These are phyloP conservation scores for Brachionus rubens DNA, from an alignment of 1,140 invertebrate genomes.

Conservation along the genomic window DNA sequence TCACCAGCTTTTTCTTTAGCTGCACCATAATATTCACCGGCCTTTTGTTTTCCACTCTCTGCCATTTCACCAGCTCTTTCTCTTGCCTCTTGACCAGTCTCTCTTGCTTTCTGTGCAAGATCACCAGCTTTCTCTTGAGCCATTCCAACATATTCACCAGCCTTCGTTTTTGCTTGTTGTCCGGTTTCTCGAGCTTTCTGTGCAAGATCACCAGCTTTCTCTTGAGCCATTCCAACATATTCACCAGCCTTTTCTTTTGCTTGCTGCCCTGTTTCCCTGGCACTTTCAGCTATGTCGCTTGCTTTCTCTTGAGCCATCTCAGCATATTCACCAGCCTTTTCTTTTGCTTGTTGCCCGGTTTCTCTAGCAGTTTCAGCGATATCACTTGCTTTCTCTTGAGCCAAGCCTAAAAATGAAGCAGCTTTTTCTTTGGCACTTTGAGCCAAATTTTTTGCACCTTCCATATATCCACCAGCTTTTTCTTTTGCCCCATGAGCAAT, in stretches of 20 bases:
- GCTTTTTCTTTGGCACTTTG: background rate
- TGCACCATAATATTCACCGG: background rate
- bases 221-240: background rate
- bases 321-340: background rate
- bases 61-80: background rate
- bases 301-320: background rate
- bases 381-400: background rate
- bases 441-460: background rate
- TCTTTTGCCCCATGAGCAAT: background rate
- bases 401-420: background rate
- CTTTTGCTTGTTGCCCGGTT: background rate
- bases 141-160: background rate
- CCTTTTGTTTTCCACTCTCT: background rate
- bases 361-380: background rate
- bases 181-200: background rate
- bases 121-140: background rate
- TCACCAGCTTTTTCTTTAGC: slow-evolving; percentile 18
- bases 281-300: background rate
- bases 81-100: background rate
- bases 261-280: background rate
- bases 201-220: background rate
- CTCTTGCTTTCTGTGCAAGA: background rate
- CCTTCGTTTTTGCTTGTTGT: background rate
- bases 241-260: slow-evolving; percentile 16
- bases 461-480: background rate